Evolutionary conservation across 1,140 invertebrate species (phyloP), one percentile per base, ranked within the genome.

Genomic region (Piezodorus guildinii): DNA sequence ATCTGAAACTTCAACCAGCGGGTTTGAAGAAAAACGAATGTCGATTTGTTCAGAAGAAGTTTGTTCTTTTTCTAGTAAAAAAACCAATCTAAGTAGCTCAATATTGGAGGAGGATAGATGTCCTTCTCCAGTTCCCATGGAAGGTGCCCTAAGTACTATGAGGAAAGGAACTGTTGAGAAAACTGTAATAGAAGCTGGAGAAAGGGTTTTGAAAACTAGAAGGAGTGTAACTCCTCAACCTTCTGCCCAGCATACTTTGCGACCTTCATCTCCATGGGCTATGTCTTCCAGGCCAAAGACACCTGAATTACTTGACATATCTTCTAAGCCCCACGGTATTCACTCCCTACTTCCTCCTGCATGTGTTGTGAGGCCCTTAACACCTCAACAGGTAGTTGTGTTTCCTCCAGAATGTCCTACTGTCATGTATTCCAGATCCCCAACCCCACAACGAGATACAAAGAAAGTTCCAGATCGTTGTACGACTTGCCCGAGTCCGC

Each of bases 391-490:
- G 25, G 49, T 66, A 6, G 56, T 71, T 4, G 61, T 65, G 14
- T 71, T 70, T 44, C 70, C 70, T 19, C 69, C 70, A 15, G 63
- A 70, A 19, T 49, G 70, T 16, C 68, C 69, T 51, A 21, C 45
- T 19, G 34, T 51, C 5, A 3, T 17, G 54, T 56, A 56, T 23
- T 67, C 66, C 12, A 27, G 63, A 39, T 56, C 66, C 2, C 19
- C 30, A 21, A 66, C 65, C 17, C 63, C 65, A 25, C 64, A 65
- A 16, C 63, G 49, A 9, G 46, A 49, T 19, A 39, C 9, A 39
- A 56, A 27, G 15, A 56, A 25, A 56, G 17, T 19, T 56, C 21
- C 52, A 6, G 52, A 56, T 25, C 52, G 52, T 56, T 10, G 14
- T 23, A 49, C 21, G 17, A 49, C 46, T 9, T 56, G 52, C 14